A percentile compares a stretch with the other conserved stretches of the same genome.
Conservation (phyloP, 2,888 invertebrate genomes). For the Andrena bicolor region DNA sequence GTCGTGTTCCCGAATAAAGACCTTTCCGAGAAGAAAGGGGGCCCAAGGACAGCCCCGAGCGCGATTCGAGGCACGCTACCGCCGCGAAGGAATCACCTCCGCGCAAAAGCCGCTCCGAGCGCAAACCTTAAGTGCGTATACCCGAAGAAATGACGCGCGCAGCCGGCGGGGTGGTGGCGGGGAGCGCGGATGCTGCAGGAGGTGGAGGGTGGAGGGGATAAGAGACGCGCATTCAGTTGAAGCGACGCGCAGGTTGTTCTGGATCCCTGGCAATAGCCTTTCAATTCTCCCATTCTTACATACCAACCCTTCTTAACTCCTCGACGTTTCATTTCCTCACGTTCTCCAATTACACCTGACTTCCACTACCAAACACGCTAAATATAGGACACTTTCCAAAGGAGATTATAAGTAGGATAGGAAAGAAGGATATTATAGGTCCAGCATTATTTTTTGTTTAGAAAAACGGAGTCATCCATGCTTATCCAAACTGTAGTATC, state of each 20-base stretch:
- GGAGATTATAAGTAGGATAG: no score
- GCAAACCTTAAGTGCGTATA: constrained; percentile 41
- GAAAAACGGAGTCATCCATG: no score
- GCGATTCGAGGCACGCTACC: constrained; percentile 44
- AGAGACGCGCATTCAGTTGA: constrained; percentile 21
- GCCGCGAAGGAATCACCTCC: constrained; percentile 16
- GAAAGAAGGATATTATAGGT: no score
- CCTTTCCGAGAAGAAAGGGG: constrained; percentile 61
- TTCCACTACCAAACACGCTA: no score
- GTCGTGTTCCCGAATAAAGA: constrained; percentile 57
- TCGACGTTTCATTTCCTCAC: no score
- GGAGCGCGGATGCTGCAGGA: not conserved
- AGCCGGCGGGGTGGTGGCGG: not conserved
- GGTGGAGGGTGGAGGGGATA: not conserved
- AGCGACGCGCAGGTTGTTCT: constrained; percentile 62
- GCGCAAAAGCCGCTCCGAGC: constrained; percentile 31
- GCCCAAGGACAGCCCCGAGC: constrained; percentile 55
- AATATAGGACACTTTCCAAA: no score
- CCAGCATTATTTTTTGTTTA: no score
- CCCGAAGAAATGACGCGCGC: constrained; percentile 34
- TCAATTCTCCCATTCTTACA: not conserved
- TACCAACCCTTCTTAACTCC: no score
- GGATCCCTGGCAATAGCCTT: constrained; percentile 33
- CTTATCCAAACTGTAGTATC: no score
- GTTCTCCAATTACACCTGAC: no score